phyloP scores from a whole-genome alignment of 2,888 invertebrate species.

The Ophonus ardosiacus region DNA sequence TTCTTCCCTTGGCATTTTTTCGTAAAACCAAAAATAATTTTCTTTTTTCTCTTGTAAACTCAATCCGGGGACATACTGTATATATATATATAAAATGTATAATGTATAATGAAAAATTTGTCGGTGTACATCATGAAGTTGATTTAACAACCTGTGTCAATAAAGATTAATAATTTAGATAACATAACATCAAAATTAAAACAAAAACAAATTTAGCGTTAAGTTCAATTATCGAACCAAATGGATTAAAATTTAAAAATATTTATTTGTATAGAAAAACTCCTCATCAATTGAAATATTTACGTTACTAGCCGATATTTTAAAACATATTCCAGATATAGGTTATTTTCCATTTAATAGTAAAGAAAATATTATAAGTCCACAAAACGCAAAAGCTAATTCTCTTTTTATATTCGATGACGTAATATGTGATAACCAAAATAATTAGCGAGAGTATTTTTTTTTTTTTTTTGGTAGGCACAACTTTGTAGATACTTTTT shows the following conservation, averaged over 20 bases:
- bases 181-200: neutral
- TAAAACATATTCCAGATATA: conserved; percentile 66
- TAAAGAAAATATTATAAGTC: conserved; percentile 58
- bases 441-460: conserved; percentile 68
- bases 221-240: conserved; percentile 30
- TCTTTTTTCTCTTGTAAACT: no score
- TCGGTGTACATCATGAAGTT: neutral
- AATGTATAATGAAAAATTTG: no score
- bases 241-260: conserved; percentile 66
- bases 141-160: neutral
- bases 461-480: conserved; percentile 70
- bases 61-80: no score
- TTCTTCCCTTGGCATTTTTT: no score
- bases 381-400: conserved; percentile 67
- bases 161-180: neutral
- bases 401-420: conserved; percentile 73
- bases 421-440: conserved; percentile 70
- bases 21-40: no score
- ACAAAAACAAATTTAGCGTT: conserved; percentile 62
- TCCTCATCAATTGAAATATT: conserved; percentile 67
- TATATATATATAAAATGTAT: no score
- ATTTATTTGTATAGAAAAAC: no score
- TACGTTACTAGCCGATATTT: conserved; percentile 66
- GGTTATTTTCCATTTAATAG: conserved; percentile 67
- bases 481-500: conserved; percentile 70